Base-by-base conservation (phyloP, 2,797 vertebrate species). In the Aulostomus chinensis region DNA sequence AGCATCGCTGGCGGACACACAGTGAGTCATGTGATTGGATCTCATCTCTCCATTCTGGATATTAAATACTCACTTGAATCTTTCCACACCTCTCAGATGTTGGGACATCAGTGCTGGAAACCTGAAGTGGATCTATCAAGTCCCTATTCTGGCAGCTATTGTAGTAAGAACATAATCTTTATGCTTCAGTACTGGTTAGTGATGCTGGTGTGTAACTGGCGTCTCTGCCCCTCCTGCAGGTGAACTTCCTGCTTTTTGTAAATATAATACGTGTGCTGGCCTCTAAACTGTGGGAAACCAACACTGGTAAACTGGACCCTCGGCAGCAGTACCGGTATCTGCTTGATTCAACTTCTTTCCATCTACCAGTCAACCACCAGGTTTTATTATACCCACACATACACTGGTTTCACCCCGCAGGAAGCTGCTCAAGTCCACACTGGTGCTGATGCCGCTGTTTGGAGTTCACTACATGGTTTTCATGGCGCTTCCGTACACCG, bases 401-500 rank as follows among this genome's bases (percentile, higher is more conserved):
- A n/a, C 20, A 20, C 1, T 10, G 14, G n/a, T 9, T n/a, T 16
- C 10, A 12, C 11, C 9, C 15, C 15, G 9, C 80, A 94, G 93
- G 71, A 94, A 93, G 78, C 87, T 94, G 3, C 83, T 94, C 12
- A 93, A 92, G 71, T 94, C 93, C 30, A 94, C 93, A 0, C 70
- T 94, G 42, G 93, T 94, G 21, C 88, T 94, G 43, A 93, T 93
- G 92, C 93, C 93, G 0, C 69, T 94, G 57, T 94, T 94, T 40
- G 93, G 93, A 9, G 93, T 94, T n/a, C 93, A 94, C 79, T 94
- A 93, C 65, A 92, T 94, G 73, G 85, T 93, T 40, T 94, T 94
- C 60, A 93, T 93, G 90, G 93, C 92, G 36, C 85, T 93, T 13
- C 93, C 93, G 3, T 94, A 94, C 76, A 94, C 93, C 0, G 92